Evolutionary conservation across 1,140 invertebrate species (phyloP).

Genomic region (Parapsyche elsis): DNA sequence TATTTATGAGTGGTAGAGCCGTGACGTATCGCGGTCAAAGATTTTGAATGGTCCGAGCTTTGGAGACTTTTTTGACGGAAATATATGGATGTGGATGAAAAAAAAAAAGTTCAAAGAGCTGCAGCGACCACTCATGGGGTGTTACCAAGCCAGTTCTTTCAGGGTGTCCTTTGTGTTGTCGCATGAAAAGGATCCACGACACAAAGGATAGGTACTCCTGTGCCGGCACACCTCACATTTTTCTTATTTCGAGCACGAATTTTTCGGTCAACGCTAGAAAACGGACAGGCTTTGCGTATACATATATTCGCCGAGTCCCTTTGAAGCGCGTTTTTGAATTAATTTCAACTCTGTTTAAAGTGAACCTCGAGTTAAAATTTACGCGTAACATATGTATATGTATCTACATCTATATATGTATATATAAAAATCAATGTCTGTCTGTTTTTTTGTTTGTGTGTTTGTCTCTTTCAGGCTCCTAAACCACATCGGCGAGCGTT

Average conservation of each 20-base stretch:
- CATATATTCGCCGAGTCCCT: not conserved
- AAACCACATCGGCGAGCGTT: too few species aligned
- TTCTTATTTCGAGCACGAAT: constrained; percentile 2
- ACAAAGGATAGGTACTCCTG: constrained; percentile 8
- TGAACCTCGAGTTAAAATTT: not conserved
- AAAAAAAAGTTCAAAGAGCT: constrained; percentile 9
- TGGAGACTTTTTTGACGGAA: not conserved
- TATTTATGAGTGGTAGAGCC: constrained; percentile 1
- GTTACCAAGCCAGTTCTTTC: not conserved
- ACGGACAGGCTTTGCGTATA: not conserved
- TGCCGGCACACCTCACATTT: constrained; percentile 1
- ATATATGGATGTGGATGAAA: not conserved
- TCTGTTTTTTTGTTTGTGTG: too few species aligned
- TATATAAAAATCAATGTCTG: too few species aligned
- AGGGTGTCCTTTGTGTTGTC: constrained; percentile 10
- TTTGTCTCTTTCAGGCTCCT: too few species aligned
- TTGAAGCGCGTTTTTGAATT: not conserved
- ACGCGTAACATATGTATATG: not conserved
- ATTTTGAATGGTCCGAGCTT: not conserved
- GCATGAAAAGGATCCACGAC: not conserved
- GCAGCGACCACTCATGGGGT: not conserved
- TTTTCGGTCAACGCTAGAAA: not conserved
- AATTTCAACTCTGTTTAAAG: not conserved
- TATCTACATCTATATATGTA: not conserved
- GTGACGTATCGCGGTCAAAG: constrained; percentile 15